These are phyloP conservation scores for Diuraphis noxia DNA, from an alignment of 1,140 invertebrate species.

Conservation along the genomic window DNA sequence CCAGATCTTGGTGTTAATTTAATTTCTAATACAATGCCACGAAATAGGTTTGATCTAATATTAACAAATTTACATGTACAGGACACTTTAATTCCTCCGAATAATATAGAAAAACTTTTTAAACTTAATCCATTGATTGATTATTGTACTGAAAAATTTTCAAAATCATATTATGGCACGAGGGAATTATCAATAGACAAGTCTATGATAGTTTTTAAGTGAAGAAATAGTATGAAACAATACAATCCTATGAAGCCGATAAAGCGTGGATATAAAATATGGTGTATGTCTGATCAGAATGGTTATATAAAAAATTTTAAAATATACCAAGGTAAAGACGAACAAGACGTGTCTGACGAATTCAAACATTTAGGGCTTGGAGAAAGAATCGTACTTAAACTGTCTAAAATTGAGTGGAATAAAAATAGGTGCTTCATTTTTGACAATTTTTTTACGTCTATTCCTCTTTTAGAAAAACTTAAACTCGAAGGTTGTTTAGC, in stretches of 20 bases:
- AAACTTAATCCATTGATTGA: too few species aligned
- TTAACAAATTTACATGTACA: too few species aligned
- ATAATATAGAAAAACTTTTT: too few species aligned
- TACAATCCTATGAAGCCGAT: constrained; percentile 59
- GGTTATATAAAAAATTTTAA: not conserved
- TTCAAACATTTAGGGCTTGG: constrained; percentile 55
- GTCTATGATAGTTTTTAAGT: too few species aligned
- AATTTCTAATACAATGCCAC: too few species aligned
- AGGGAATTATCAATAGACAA: too few species aligned
- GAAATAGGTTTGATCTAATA: too few species aligned
- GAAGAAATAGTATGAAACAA: constrained; percentile 55
- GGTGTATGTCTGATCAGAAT: constrained; percentile 56
- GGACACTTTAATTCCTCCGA: too few species aligned
- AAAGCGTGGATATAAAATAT: constrained; percentile 60
- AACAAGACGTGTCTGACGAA: too few species aligned
- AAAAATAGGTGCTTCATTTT: constrained; percentile 26
- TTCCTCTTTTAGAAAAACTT: constrained; percentile 33
- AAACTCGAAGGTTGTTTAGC: not conserved
- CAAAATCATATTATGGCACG: too few species aligned
- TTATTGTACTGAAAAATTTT: too few species aligned
- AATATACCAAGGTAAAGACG: too few species aligned
- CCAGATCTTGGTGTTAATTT: constrained; percentile 14
- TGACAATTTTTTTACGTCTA: constrained; percentile 46
- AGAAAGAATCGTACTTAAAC: constrained; percentile 54
- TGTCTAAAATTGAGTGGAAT: not conserved